phyloP scores from a whole-genome alignment of 2,797 vertebrate genomes.

The Lutjanus campechanus region DNA sequence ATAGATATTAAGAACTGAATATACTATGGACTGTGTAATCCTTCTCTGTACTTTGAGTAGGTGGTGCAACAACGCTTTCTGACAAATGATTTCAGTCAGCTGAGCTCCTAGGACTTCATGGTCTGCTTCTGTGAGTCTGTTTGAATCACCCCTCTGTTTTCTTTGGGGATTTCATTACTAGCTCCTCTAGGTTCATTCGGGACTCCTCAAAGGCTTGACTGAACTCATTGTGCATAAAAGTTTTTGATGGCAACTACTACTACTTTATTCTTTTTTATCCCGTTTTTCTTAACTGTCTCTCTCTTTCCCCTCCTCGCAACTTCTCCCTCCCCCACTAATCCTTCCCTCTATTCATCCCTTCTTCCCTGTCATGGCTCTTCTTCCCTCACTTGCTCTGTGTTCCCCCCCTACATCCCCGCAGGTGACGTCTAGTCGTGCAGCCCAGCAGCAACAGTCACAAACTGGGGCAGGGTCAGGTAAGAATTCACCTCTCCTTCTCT shows the following conservation, averaged over 20 bases:
- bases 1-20: constrained; percentile 14
- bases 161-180: constrained; percentile 68
- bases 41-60: constrained; percentile 28
- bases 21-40: constrained; percentile 1
- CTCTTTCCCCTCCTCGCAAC: background rate
- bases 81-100: constrained; percentile 41
- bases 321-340: background rate
- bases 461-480: constrained; percentile 80
- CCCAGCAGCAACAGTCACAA: constrained; percentile 87
- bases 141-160: constrained; percentile 57
- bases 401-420: constrained; percentile 61
- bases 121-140: constrained; percentile 48
- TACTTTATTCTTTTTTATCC: constrained; percentile 56
- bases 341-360: constrained; percentile 15
- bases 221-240: constrained; percentile 62
- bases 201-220: constrained; percentile 54
- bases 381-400: constrained; percentile 20
- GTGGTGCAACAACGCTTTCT: constrained; percentile 37
- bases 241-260: constrained; percentile 40
- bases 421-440: constrained; percentile 91
- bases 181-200: constrained; percentile 36
- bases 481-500: constrained; percentile 14
- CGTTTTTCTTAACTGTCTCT: constrained; percentile 38
- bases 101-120: constrained; percentile 25
- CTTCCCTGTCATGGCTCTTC: constrained; percentile 14